Evolutionary conservation across 2,797 vertebrate species (phyloP).

Genomic region (Spinus olivaceus): DNA sequence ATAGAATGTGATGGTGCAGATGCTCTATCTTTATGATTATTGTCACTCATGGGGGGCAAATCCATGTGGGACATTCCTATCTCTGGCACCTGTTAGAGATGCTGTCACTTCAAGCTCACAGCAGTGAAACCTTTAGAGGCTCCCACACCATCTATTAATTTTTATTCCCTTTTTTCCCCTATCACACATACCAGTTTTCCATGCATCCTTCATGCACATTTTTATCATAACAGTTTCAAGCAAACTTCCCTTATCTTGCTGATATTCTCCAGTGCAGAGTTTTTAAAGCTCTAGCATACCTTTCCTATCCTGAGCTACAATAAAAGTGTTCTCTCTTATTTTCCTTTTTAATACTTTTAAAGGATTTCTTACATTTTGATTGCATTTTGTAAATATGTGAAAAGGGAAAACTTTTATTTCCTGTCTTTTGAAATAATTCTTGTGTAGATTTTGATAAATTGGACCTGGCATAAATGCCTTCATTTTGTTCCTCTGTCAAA

Average conservation of each 20-base stretch:
- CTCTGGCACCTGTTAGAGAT: background rate
- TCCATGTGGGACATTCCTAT: background rate
- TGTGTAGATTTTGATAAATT: background rate
- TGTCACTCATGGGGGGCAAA: background rate
- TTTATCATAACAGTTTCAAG: slow-evolving; percentile 5
- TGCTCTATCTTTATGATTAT: background rate
- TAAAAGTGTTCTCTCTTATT: background rate
- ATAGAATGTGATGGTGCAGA: background rate
- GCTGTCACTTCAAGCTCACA: background rate
- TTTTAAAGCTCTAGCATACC: background rate
- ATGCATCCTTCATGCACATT: background rate
- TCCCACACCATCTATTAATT: background rate
- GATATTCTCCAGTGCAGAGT: background rate
- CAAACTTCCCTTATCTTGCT: slow-evolving; percentile 20
- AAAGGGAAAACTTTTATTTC: background rate
- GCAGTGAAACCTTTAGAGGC: slow-evolving; percentile 12
- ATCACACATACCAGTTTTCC: background rate
- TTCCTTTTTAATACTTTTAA: background rate
- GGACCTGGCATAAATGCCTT: background rate
- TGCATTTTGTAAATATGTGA: background rate
- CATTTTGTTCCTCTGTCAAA: background rate
- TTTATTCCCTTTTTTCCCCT: background rate
- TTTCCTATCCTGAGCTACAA: background rate
- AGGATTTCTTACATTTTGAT: background rate
- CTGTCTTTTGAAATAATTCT: background rate